These are phyloP conservation scores for Schizothorax lantsangensis DNA, from an alignment of 2,797 vertebrate genomes.

Conservation along the genomic window DNA sequence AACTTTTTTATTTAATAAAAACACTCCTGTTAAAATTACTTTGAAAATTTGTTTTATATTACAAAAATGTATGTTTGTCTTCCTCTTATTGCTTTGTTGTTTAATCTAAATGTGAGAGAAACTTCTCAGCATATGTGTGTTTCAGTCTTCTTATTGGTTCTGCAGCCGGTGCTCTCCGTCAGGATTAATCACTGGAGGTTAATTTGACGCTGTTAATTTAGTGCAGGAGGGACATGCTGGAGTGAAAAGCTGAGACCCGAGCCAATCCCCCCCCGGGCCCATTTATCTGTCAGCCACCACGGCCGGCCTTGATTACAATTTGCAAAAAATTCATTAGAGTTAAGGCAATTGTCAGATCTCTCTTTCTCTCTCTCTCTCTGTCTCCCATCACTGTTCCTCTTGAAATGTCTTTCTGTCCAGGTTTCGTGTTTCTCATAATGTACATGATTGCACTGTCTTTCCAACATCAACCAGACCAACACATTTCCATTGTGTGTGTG, in stretches of 20 bases:
- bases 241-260: slow-evolving; percentile 86
- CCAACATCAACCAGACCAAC: background rate
- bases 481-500: slow-evolving; percentile 18
- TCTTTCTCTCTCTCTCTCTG: slow-evolving; percentile 19
- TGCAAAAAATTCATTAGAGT: slow-evolving; percentile 94
- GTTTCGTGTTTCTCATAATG: slow-evolving; percentile 4
- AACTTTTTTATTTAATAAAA: background rate
- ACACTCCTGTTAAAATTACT: background rate
- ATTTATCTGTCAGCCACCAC: slow-evolving; percentile 92
- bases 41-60: background rate
- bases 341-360: slow-evolving; percentile 86
- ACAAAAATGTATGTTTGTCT: background rate
- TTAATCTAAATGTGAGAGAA: slow-evolving; percentile 29
- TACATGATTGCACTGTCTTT: background rate
- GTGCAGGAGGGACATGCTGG: slow-evolving; percentile 84
- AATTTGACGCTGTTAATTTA: slow-evolving; percentile 96
- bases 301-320: slow-evolving; percentile 95
- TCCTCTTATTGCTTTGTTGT: background rate
- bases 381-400: background rate
- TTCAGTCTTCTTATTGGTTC: slow-evolving; percentile 78
- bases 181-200: slow-evolving; percentile 94
- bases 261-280: slow-evolving; percentile 84
- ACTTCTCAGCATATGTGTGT: slow-evolving; percentile 36
- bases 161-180: slow-evolving; percentile 85
- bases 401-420: background rate